Percentiles rank a stretch among this genome's conserved stretches.
Evolutionary conservation across 2,888 invertebrate genomes (phyloP).

Genomic region (Drosophila heteroneura): DNA sequence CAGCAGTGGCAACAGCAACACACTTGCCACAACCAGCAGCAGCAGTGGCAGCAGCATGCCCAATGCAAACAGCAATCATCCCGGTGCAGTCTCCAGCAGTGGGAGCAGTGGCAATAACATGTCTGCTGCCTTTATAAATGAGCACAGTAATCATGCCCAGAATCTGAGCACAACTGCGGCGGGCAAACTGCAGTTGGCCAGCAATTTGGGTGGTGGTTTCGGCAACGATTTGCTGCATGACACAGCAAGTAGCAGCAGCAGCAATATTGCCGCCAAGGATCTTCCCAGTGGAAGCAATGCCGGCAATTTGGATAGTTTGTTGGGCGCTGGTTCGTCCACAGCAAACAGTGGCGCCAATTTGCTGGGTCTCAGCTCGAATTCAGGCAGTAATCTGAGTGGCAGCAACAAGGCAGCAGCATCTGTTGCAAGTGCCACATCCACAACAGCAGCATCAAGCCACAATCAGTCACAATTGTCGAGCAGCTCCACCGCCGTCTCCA

Average conservation of each 20-base stretch:
- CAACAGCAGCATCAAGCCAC: conserved; percentile 47
- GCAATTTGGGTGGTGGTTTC: conserved; percentile 53
- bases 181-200: conserved; percentile 54
- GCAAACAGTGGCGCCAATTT: conserved; percentile 28
- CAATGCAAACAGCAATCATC: conserved; percentile 17
- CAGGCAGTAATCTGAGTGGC: conserved; percentile 53
- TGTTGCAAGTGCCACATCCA: conserved; percentile 34
- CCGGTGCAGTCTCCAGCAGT: conserved; percentile 55
- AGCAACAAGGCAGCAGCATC: conserved; percentile 29
- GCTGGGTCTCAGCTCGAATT: conserved; percentile 29
- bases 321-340: conserved; percentile 65
- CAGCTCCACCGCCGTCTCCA: conserved; percentile 67
- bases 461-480: conserved; percentile 33
- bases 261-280: conserved; percentile 38
- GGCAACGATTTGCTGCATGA: conserved; percentile 44
- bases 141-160: conserved; percentile 69
- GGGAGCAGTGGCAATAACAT: conserved; percentile 18
- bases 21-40: conserved; percentile 32
- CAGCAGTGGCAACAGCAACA: conserved; percentile 37
- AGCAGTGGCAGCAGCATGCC: conserved; percentile 40
- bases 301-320: conserved; percentile 45
- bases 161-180: conserved; percentile 46
- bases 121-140: conserved; percentile 29
- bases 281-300: conserved; percentile 28
- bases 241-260: conserved; percentile 17